phyloP scores from a whole-genome alignment of 2,113 vertebrate genomes.

The Sinocyclocheilus rhinocerous region DNA sequence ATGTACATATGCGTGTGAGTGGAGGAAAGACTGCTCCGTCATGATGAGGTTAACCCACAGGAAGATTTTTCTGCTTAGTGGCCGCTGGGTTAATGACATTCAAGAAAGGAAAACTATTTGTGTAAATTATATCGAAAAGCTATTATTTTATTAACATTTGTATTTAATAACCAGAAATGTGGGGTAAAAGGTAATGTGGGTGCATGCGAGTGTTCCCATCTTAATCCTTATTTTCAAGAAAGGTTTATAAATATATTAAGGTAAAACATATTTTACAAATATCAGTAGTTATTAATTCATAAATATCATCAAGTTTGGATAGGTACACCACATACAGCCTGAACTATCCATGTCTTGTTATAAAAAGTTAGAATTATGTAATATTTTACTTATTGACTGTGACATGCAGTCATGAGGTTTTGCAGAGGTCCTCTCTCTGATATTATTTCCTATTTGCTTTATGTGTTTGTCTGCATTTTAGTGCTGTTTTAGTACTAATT shows the following conservation, averaged over 20 bases:
- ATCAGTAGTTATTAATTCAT: neutral
- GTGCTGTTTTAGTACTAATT: too few species aligned
- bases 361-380: neutral
- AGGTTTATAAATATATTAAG: neutral
- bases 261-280: neutral
- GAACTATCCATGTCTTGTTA: neutral
- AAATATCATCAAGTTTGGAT: neutral
- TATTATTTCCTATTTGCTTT: neutral
- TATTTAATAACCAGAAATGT: neutral
- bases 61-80: neutral
- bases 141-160: neutral
- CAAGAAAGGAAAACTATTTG: neutral
- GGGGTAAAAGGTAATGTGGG: neutral
- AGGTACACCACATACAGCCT: neutral
- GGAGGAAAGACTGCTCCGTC: conserved; percentile 13
- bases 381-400: neutral
- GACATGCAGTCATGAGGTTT: neutral
- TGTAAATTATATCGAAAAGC: neutral
- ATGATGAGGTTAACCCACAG: conserved; percentile 17
- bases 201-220: neutral
- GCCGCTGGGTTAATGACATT: neutral
- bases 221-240: neutral
- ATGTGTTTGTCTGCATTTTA: neutral
- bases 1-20: neutral
- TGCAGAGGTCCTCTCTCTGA: neutral